A percentile compares a stretch with the other conserved stretches of the same genome.
These are phyloP conservation scores for Apaloderma vittatum DNA, from an alignment of 2,113 vertebrate species.

Conservation along the genomic window DNA sequence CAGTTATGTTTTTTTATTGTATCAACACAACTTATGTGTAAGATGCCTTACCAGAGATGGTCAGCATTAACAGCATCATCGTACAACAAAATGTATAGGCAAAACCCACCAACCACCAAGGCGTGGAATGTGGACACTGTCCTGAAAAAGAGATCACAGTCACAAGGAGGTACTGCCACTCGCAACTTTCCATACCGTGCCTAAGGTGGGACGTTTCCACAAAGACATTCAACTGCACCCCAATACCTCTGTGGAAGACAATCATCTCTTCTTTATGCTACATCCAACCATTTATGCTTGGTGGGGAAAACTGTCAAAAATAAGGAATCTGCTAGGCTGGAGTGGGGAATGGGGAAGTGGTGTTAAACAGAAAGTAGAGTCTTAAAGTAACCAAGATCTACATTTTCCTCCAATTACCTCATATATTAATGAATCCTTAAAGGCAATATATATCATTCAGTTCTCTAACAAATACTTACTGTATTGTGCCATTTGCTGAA, in stretches of 20 bases:
- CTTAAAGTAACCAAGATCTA: not conserved
- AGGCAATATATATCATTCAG: not conserved
- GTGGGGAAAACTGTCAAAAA: not conserved
- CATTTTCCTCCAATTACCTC: not conserved
- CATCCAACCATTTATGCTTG: not conserved
- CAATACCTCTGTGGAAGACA: not conserved
- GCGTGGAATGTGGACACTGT: constrained; percentile 95
- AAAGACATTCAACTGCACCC: not conserved
- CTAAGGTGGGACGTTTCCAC: not conserved
- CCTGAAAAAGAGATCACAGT: constrained; percentile 80
- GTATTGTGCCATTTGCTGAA: not conserved
- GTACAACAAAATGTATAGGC: constrained; percentile 90
- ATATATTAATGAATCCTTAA: not conserved
- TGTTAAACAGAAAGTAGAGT: not conserved
- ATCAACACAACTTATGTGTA: not conserved
- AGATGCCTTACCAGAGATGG: constrained; percentile 91
- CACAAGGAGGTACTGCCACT: not conserved
- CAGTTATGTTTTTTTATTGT: not conserved
- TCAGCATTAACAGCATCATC: constrained; percentile 90
- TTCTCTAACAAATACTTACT: not conserved
- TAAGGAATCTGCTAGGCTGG: not conserved
- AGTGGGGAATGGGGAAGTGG: rapidly evolving
- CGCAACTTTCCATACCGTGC: not conserved
- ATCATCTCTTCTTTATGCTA: not conserved
- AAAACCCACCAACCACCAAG: constrained; percentile 90